These are phyloP conservation scores for Pygocentrus nattereri DNA, from an alignment of 2,797 vertebrate genomes.

Conservation along the genomic window DNA sequence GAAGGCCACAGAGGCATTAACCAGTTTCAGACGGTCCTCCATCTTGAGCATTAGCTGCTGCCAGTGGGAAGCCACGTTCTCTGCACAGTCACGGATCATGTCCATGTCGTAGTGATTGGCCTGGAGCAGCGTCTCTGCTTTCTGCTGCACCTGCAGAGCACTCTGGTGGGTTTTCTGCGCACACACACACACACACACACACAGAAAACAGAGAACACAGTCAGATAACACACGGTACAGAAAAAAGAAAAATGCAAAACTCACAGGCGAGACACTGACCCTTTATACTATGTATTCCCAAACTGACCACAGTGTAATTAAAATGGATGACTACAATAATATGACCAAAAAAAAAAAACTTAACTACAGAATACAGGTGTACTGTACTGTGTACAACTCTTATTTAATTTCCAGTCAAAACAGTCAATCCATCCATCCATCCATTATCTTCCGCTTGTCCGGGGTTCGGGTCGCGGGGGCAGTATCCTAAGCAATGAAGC, in stretches of 20 bases:
- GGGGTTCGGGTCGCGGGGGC: no score
- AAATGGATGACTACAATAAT: not conserved
- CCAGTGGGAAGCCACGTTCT: constrained; percentile 98
- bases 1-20: constrained; percentile 98
- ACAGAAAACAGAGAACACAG: not conserved
- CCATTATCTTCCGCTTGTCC: no score
- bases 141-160: constrained; percentile 96
- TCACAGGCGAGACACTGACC: not conserved
- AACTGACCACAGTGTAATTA: not conserved
- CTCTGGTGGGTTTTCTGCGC: constrained; percentile 68
- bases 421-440: no score
- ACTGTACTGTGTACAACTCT: no score
- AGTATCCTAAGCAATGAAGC: no score
- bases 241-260: not conserved
- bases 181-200: no score
- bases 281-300: not conserved
- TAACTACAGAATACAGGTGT: no score
- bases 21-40: constrained; percentile 97
- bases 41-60: constrained; percentile 99
- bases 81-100: constrained; percentile 97
- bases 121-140: constrained; percentile 95
- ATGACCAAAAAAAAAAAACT: not conserved
- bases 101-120: constrained; percentile 99
- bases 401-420: no score
- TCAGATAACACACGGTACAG: constrained; percentile 16